Base-by-base conservation (phyloP, 2,888 invertebrate species). In the Drosophila meridionalis region DNA sequence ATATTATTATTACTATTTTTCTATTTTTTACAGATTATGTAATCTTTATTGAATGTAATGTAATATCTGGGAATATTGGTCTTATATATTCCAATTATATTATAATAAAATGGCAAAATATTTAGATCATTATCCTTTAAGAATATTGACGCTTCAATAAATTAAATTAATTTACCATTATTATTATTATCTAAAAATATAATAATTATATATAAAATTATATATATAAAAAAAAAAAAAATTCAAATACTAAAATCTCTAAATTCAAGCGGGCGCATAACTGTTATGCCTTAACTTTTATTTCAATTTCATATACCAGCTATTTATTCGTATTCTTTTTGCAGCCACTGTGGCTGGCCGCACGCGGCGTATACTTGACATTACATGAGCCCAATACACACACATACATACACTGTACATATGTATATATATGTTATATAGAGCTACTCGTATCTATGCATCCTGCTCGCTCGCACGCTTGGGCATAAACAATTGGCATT, bases 351-450 rank as follows among this genome's bases (percentile, higher is more conserved):
- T 84, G 57, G 48, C 26, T 32, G 38, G 79, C 65, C 42, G 62
- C 77, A 81, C 73, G 71, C 68, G 75, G 76, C 85, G 83, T 78
- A 76, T 79, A 83, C 83, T 85, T 87, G 76, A 82, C 74, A 82
- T 87, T 81, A 83, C 82, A 77, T 75, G 77, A 58, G 71, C 69
- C 69, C 34, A 63, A 32, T 65, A 40, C 67, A 59, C 42, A 62
- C 28, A 40, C 12, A 20, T 63, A 61, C 36, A 53, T n/a, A 40
- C 32, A 32, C 43, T 20, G 3, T 32, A n/a, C 7, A 30, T 50
- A n/a, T 9, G 5, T n/a, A 50, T 34, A 52, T 34, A 34, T 34
- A 34, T 50, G 59, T 28, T 28, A 53, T 28, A 67, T 40, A 40
- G 57, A 28, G 57, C 42, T 52, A 57, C 62, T 50, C 64, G 53